phyloP scores from a whole-genome alignment of 2,797 vertebrate genomes.

The Rallus crepitans region DNA sequence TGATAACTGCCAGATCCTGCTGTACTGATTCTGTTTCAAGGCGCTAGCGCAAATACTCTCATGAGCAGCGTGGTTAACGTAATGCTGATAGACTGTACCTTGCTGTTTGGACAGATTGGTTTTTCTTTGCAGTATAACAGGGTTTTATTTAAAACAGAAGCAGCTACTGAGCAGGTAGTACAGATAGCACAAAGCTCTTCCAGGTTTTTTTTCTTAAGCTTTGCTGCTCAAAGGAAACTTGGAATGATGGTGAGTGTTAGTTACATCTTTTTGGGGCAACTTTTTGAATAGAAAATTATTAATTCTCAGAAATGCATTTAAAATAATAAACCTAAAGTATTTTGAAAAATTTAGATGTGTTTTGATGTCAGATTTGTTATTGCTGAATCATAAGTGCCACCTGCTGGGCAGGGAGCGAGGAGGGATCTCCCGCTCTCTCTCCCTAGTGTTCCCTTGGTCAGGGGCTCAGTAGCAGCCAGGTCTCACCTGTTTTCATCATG shows the following conservation, averaged over 20 bases:
- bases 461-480: neutral
- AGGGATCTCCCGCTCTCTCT: neutral
- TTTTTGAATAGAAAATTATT: neutral
- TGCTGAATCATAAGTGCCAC: conserved; percentile 39
- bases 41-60: neutral
- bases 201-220: neutral
- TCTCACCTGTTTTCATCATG: neutral
- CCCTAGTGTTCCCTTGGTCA: neutral
- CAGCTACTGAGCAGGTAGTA: neutral
- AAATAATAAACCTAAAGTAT: neutral
- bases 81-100: conserved; percentile 21
- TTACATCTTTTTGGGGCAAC: neutral
- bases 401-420: conserved; percentile 43
- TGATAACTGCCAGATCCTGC: neutral
- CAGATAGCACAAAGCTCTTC: neutral
- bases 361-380: neutral
- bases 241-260: neutral
- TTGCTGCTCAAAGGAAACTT: neutral
- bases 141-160: conserved; percentile 23
- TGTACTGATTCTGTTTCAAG: conserved; percentile 6
- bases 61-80: neutral
- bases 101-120: neutral
- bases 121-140: conserved; percentile 10
- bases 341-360: neutral
- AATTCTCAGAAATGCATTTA: neutral